Conservation (phyloP, 2,797 vertebrate genomes). For the Phoeniculus purpureus region DNA sequence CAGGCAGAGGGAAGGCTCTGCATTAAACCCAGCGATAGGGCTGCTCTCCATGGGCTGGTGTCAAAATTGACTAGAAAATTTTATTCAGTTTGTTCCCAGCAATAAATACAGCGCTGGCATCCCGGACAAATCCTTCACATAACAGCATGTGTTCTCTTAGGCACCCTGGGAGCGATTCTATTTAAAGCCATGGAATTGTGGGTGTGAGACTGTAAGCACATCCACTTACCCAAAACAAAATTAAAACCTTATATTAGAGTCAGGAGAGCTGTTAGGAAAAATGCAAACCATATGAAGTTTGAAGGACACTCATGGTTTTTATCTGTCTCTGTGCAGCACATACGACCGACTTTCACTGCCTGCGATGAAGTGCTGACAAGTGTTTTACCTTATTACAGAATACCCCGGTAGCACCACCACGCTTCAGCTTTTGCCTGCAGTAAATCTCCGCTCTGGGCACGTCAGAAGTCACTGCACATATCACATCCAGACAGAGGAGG, state of each 20-base stretch:
- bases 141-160: conserved; percentile 45
- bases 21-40: not conserved
- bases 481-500: conserved; percentile 1
- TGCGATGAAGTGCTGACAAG: conserved; percentile 60
- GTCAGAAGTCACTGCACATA: conserved; percentile 49
- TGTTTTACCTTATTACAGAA: conserved; percentile 72
- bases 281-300: conserved; percentile 68
- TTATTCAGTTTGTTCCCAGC: conserved; percentile 55
- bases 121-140: conserved; percentile 56
- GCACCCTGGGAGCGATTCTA: conserved; percentile 50
- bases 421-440: conserved; percentile 56
- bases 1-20: not conserved
- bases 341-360: conserved; percentile 57
- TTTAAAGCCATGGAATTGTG: conserved; percentile 63
- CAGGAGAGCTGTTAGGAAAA: conserved; percentile 57
- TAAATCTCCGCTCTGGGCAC: conserved; percentile 52
- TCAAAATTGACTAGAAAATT: conserved; percentile 56
- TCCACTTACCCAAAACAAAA: conserved; percentile 63
- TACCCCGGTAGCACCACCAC: conserved; percentile 68
- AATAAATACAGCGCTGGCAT: conserved; percentile 51
- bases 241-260: conserved; percentile 55
- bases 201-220: conserved; percentile 60
- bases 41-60: conserved; percentile 27
- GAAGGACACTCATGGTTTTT: conserved; percentile 64
- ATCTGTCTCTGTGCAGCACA: conserved; percentile 67